Base-by-base conservation (phyloP, 2,797 vertebrate species). In the Acipenser ruthenus region DNA sequence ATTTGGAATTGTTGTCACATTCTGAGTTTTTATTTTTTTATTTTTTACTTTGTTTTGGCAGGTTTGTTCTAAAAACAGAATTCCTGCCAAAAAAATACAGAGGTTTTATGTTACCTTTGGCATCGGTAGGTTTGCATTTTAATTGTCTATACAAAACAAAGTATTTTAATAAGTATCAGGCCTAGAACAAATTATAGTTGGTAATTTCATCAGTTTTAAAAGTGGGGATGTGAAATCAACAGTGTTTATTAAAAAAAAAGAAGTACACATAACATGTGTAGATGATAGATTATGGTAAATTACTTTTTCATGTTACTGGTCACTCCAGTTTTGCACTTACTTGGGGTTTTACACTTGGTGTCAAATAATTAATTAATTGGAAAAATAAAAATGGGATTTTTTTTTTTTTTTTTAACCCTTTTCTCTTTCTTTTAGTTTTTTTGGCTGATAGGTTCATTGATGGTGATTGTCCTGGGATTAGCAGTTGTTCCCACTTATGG, bases 41-140 rank as follows among this genome's bases (percentile, higher is more conserved):
- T 62, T 12, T 67, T 2, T 23, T 71, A 50, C 18, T 10, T 15
- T 49, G 7, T 74, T 60, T 49, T 1, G 0, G 8, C 75, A 97
- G 95, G 68, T 91, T 96, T 65, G 92, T 98, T 76, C 82, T 99
- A 81, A 96, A 97, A 83, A 95, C 94, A 0, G 95, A 99, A 77
- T 96, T 96, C 83, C 89, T 99, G 68, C 96, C 96, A 0, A 90
- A 87, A 1, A 95, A 88, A 76, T 84, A 93, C 50, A 82, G 93
- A 73, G 87, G 93, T 10, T 89, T 77, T 52, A 82, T 99, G 80
- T 81, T 99, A 18, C 96, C 95, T 0, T 83, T 97, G 72, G 90
- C 94, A 62, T 83, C 93, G 10, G 96, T 98, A 80, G 92, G 89
- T 80, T 47, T 11, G 37, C 37, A 37, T 37, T 37, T 37, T 37